These are phyloP conservation scores for Orbicella faveolata DNA, from an alignment of 64 coral and sea anemone genomes.

Conservation along the genomic window DNA sequence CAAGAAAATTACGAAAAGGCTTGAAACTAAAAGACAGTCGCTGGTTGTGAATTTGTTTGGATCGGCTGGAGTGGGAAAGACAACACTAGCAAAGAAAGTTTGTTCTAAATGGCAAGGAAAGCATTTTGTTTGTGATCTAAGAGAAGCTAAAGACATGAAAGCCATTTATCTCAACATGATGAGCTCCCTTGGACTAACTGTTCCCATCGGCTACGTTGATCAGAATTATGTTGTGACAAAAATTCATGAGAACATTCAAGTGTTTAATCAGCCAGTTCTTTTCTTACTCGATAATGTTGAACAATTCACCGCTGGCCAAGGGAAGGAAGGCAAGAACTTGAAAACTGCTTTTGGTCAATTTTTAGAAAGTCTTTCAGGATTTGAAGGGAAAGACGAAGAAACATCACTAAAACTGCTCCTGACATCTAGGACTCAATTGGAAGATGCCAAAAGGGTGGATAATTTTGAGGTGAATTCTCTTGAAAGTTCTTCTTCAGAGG, in stretches of 20 bases:
- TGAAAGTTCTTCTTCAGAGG: background rate
- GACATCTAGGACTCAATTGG: conserved; percentile 2
- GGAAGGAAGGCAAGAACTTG: conserved; percentile 14
- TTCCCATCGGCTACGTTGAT: background rate
- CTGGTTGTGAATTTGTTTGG: conserved; percentile 7
- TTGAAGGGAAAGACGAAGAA: background rate
- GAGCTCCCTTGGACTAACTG: background rate
- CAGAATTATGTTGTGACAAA: background rate
- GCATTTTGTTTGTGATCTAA: background rate
- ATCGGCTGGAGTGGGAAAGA: conserved; percentile 8
- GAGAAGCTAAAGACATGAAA: conserved; percentile 8
- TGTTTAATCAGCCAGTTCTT: background rate
- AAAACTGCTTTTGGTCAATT: background rate
- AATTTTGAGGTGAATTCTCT: background rate
- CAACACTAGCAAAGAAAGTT: conserved; percentile 14
- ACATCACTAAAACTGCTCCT: background rate
- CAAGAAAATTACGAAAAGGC: conserved; percentile 1
- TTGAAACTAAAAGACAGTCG: background rate
- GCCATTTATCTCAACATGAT: background rate
- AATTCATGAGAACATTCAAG: background rate
- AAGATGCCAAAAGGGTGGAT: background rate
- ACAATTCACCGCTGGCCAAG: background rate
- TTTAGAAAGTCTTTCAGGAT: background rate
- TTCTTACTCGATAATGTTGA: conserved; percentile 24
- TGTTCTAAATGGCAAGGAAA: conserved; percentile 8